Evolutionary conservation across 2,113 vertebrate species (phyloP).

Genomic region (Hippocampus mohnikei): DNA sequence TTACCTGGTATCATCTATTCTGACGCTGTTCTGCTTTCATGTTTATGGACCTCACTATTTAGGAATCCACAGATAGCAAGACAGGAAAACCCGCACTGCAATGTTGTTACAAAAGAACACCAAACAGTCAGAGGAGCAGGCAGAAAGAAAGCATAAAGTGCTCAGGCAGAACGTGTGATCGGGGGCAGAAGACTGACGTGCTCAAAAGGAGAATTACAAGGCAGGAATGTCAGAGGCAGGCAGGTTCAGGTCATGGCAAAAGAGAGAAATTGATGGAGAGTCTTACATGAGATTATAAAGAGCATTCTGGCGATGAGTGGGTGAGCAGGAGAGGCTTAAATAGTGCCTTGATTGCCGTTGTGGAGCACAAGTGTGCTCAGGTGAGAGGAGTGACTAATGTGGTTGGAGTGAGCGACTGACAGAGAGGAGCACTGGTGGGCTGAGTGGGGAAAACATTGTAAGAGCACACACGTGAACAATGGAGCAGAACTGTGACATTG

Average conservation of each 20-base stretch:
- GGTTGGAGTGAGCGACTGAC: not conserved
- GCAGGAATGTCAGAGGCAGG: not conserved
- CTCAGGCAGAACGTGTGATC: not conserved
- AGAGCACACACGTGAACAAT: not conserved
- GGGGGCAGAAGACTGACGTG: not conserved
- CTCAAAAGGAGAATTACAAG: not conserved
- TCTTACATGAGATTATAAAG: too few species aligned
- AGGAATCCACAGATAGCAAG: not conserved
- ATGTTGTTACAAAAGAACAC: not conserved
- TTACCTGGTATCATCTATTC: too few species aligned
- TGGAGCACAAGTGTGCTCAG: not conserved
- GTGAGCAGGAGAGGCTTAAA: too few species aligned
- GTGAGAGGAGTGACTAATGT: not conserved
- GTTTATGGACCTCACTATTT: not conserved
- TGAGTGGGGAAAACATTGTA: not conserved
- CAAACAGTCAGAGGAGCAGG: not conserved
- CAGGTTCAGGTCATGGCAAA: too few species aligned
- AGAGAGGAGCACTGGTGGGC: too few species aligned
- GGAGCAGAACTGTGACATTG: too few species aligned
- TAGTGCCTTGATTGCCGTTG: too few species aligned
- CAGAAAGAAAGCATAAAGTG: not conserved
- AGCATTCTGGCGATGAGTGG: too few species aligned
- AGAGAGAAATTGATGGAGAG: not conserved
- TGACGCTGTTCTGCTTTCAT: too few species aligned
- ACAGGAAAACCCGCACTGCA: too few species aligned